A percentile compares a stretch with the other conserved stretches of the same genome.
Evolutionary conservation across 2,113 vertebrate genomes (phyloP).

Genomic region (Istiophorus platypterus): DNA sequence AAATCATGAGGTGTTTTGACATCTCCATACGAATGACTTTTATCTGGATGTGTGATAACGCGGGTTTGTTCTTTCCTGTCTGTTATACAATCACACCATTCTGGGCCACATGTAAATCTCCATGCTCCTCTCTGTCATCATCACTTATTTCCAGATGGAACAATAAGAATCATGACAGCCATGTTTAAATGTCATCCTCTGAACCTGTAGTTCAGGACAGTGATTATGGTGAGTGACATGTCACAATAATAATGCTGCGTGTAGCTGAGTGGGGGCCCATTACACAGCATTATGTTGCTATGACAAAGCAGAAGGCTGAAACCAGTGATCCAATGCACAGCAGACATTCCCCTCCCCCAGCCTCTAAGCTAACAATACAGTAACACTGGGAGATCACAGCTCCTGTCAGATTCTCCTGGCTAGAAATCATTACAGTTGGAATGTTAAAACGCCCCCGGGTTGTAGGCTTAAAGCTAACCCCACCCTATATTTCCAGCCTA

Average conservation of each 20-base stretch:
- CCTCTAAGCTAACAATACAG: conserved; percentile 46
- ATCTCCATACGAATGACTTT: conserved; percentile 51
- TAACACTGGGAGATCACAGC: conserved; percentile 38
- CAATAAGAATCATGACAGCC: not conserved
- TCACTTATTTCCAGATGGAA: not conserved
- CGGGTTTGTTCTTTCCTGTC: conserved; percentile 44
- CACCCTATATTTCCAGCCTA: not conserved
- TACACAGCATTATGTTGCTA: conserved; percentile 68
- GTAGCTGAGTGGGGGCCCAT: conserved; percentile 55
- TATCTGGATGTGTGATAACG: conserved; percentile 38
- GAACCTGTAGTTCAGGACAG: conserved; percentile 40
- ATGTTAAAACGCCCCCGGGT: conserved; percentile 8
- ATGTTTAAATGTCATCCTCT: not conserved
- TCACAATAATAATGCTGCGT: conserved; percentile 39
- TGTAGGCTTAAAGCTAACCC: conserved; percentile 20
- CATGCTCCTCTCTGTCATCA: not conserved
- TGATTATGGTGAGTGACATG: conserved; percentile 48
- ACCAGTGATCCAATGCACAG: conserved; percentile 53
- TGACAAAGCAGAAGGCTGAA: conserved; percentile 76
- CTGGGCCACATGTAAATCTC: conserved; percentile 43
- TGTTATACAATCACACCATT: conserved; percentile 35
- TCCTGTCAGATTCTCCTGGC: conserved; percentile 39
- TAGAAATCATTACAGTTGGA: conserved; percentile 37
- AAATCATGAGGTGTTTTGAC: conserved; percentile 24
- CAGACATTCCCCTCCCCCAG: conserved; percentile 58